Conservation (phyloP, 2,797 vertebrate genomes). For the Buceros bicornis region DNA sequence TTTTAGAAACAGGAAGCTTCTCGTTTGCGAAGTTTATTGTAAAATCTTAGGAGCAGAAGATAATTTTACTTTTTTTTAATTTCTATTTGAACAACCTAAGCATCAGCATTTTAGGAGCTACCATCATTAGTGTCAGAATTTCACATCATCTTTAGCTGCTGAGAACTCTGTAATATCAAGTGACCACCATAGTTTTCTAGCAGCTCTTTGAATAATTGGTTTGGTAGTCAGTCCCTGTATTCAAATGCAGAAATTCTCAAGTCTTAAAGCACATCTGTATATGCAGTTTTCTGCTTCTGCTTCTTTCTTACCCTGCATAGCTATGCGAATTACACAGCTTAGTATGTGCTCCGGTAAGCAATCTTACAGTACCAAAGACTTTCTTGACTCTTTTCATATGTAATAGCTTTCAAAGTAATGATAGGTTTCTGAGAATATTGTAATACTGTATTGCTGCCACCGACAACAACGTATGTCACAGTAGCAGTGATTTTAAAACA, state of each 20-base stretch:
- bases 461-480: accelerated
- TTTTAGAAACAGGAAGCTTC: not conserved
- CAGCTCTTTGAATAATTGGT: not conserved
- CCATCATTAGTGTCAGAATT: not conserved
- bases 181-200: not conserved
- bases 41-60: not conserved
- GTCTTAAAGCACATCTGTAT: not conserved
- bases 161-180: not conserved
- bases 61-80: not conserved
- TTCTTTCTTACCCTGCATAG: not conserved
- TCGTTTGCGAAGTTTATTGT: not conserved
- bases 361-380: not conserved
- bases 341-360: not conserved
- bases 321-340: not conserved
- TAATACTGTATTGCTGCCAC: not conserved
- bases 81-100: not conserved
- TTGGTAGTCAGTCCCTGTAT: not conserved
- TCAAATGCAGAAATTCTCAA: not conserved
- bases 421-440: not conserved
- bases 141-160: not conserved
- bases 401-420: not conserved
- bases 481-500: not conserved
- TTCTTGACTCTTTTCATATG: not conserved
- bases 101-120: not conserved
- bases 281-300: not conserved